phyloP scores from a whole-genome alignment of 1,140 invertebrate genomes.

The Heterodera schachtii region DNA sequence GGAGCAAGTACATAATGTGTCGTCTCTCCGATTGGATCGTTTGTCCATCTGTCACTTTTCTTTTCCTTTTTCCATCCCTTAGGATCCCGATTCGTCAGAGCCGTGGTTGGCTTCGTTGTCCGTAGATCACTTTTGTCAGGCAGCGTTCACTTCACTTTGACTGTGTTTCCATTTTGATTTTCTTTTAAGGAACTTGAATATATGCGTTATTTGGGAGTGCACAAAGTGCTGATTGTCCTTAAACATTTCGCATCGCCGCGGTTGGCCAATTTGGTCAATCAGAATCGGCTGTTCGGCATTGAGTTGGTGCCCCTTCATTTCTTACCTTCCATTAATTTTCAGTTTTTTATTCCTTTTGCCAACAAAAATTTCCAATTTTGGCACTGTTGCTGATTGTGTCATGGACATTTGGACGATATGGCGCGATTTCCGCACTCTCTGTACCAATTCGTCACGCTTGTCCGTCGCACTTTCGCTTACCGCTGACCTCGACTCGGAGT shows the following conservation, averaged over 20 bases:
- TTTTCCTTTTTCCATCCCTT: neutral
- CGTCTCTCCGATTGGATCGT: constrained; percentile 54
- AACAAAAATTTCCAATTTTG: constrained; percentile 16
- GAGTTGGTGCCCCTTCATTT: constrained; percentile 27
- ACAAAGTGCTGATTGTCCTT: constrained; percentile 45
- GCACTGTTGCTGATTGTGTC: neutral
- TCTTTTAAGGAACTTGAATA: constrained; percentile 52
- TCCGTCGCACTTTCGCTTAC: constrained; percentile 41
- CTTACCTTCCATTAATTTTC: constrained; percentile 15
- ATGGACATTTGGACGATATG: constrained; percentile 54
- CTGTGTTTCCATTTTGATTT: too few species aligned
- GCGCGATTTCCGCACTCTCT: constrained; percentile 43
- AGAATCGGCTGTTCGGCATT: constrained; percentile 20
- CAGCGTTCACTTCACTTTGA: neutral
- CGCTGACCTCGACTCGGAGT: constrained; percentile 49
- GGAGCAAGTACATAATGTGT: constrained; percentile 54
- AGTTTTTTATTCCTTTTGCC: constrained; percentile 59
- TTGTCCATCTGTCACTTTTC: neutral
- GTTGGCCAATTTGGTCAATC: constrained; percentile 46
- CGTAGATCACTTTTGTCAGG: constrained; percentile 35
- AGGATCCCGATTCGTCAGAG: constrained; percentile 53
- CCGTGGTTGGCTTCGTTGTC: constrained; percentile 46
- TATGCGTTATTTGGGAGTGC: constrained; percentile 49
- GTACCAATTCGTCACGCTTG: constrained; percentile 39
- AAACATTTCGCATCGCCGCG: constrained; percentile 40